phyloP scores from a whole-genome alignment of 2,888 invertebrate species.

The Phania funesta region DNA sequence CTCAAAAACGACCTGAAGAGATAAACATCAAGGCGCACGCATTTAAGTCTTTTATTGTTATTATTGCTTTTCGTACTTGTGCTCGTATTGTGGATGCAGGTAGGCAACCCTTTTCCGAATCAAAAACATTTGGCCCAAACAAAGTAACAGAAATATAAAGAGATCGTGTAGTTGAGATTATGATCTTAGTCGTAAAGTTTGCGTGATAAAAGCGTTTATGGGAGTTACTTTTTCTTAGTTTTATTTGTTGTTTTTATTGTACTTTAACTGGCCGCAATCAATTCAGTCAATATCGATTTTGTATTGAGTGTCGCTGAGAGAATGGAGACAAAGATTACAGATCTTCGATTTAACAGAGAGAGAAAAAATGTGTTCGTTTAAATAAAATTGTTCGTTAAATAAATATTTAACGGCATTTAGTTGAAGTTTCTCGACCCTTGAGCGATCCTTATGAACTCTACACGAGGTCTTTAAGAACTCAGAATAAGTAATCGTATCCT shows the following conservation, averaged over 20 bases:
- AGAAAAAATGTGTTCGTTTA: background rate
- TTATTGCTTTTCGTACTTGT: slow-evolving; percentile 21
- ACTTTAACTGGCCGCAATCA: slow-evolving; percentile 60
- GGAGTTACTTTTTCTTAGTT: slow-evolving; percentile 3
- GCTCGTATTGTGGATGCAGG: background rate
- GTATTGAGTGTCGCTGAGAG: slow-evolving; percentile 37
- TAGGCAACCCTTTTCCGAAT: slow-evolving; percentile 41
- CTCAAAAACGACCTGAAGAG: slow-evolving; percentile 43
- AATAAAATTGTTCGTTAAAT: too few species aligned
- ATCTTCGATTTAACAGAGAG: slow-evolving; percentile 37
- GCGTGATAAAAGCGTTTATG: slow-evolving; percentile 63
- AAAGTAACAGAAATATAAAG: slow-evolving; percentile 36
- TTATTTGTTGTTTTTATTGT: slow-evolving; percentile 28
- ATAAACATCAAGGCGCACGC: slow-evolving; percentile 64
- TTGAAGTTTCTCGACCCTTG: too few species aligned
- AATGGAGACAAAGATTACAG: slow-evolving; percentile 62
- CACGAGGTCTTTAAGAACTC: too few species aligned
- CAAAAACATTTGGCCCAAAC: slow-evolving; percentile 38
- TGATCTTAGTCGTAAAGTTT: slow-evolving; percentile 60
- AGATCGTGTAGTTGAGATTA: slow-evolving; percentile 64
- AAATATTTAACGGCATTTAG: too few species aligned
- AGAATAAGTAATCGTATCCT: too few species aligned
- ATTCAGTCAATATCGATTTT: slow-evolving; percentile 55
- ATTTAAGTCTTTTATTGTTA: slow-evolving; percentile 51
- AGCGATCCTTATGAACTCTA: too few species aligned